phyloP scores from a whole-genome alignment of 2,888 invertebrate genomes.

The Lasioglossum vierecki region DNA sequence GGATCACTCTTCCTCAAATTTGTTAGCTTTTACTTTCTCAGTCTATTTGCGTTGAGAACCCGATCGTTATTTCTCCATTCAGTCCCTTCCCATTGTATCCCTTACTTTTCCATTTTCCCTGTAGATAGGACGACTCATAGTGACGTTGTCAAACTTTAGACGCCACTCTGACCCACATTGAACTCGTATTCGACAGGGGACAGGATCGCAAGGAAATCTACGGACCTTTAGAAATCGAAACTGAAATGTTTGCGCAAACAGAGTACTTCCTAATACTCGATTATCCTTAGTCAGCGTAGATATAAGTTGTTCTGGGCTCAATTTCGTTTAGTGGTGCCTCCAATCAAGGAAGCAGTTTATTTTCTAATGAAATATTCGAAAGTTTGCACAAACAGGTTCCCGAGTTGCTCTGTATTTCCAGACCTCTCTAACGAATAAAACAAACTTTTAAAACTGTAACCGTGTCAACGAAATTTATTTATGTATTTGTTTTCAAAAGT shows the following conservation, averaged over 20 bases:
- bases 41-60: not conserved
- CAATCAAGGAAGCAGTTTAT: not conserved
- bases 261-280: not conserved
- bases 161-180: conserved; percentile 17
- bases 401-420: too few species aligned
- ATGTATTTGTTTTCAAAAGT: not conserved
- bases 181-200: conserved; percentile 1
- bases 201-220: not conserved
- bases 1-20: not conserved
- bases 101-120: conserved; percentile 1
- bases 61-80: not conserved
- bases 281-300: not conserved
- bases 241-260: not conserved
- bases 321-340: not conserved
- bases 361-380: not conserved
- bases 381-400: not conserved
- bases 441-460: too few species aligned
- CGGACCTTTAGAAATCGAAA: not conserved
- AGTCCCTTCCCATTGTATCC: not conserved
- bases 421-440: too few species aligned
- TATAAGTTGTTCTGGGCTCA: not conserved
- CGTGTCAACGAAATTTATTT: not conserved
- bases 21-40: not conserved
- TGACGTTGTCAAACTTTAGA: conserved; percentile 4
- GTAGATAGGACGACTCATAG: not conserved